phyloP scores from a whole-genome alignment of 2,888 invertebrate genomes.

The Corbicula japonica region DNA sequence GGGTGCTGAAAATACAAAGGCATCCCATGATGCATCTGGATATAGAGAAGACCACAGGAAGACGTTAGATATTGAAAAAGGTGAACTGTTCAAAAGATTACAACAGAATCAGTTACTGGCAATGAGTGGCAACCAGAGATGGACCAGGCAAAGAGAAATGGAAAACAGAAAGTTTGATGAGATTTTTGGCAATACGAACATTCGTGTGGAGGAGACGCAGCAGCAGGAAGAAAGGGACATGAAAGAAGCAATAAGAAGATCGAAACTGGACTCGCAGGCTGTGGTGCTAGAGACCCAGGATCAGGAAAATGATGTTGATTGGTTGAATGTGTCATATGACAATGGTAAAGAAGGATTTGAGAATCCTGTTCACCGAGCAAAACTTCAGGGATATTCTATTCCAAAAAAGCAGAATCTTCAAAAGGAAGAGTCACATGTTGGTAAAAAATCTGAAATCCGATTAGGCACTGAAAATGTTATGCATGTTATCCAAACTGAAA shows the following conservation, averaged over 20 bases:
- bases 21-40: no score
- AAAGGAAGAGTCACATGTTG: not conserved
- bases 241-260: not conserved
- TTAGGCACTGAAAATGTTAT: not conserved
- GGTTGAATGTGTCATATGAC: conserved; percentile 11
- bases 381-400: conserved; percentile 24
- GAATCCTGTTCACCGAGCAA: conserved; percentile 34
- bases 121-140: not conserved
- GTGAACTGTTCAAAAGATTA: no score
- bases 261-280: conserved; percentile 5
- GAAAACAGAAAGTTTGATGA: not conserved
- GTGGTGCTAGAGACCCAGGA: conserved; percentile 32
- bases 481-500: not conserved
- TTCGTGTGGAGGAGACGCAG: conserved; percentile 54
- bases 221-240: conserved; percentile 23
- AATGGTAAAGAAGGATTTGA: conserved; percentile 20
- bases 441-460: not conserved
- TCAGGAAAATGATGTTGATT: conserved; percentile 28
- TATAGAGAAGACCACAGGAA: no score
- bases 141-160: not conserved
- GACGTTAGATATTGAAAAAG: no score
- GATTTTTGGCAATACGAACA: not conserved
- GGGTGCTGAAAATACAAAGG: no score
- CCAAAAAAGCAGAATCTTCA: conserved; percentile 13
- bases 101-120: no score